These are phyloP conservation scores for Lepidochrysops patricia DNA, from an alignment of 2,888 invertebrate genomes.

Conservation along the genomic window DNA sequence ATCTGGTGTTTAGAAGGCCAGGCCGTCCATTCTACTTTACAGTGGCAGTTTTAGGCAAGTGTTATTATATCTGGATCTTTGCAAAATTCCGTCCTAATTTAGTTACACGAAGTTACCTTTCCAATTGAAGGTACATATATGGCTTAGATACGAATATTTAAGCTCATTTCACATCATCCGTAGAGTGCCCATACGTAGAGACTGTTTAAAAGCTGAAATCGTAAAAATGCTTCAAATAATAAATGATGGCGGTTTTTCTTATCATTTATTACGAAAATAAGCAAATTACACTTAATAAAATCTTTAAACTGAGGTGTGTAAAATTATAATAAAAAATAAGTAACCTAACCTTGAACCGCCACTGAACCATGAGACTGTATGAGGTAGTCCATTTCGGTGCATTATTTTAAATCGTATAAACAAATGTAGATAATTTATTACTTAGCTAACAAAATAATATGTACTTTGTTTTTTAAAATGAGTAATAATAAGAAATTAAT, in stretches of 20 bases:
- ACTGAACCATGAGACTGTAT: slow-evolving; percentile 46
- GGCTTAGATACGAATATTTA: too few species aligned
- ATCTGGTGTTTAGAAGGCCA: slow-evolving; percentile 40
- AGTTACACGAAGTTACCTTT: too few species aligned
- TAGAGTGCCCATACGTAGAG: too few species aligned
- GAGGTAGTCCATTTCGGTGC: slow-evolving; percentile 26
- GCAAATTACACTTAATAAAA: too few species aligned
- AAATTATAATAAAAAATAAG: neutral
- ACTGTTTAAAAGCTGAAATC: neutral
- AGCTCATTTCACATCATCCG: too few species aligned
- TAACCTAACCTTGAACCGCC: neutral
- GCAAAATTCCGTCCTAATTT: neutral
- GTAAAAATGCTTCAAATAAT: neutral
- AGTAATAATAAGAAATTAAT: slow-evolving; percentile 36
- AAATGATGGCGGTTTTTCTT: neutral
- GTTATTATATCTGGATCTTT: neutral
- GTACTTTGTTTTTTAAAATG: slow-evolving; percentile 31
- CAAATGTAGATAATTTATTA: slow-evolving; percentile 26
- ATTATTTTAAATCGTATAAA: slow-evolving; percentile 15
- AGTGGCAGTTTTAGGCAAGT: neutral
- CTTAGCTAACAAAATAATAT: slow-evolving; percentile 30
- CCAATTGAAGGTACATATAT: too few species aligned
- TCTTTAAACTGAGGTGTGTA: neutral
- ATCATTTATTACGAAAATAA: too few species aligned
- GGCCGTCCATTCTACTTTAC: slow-evolving; percentile 52